Conservation (phyloP, 2,888 invertebrate species). For the Cerastis rubricosa region DNA sequence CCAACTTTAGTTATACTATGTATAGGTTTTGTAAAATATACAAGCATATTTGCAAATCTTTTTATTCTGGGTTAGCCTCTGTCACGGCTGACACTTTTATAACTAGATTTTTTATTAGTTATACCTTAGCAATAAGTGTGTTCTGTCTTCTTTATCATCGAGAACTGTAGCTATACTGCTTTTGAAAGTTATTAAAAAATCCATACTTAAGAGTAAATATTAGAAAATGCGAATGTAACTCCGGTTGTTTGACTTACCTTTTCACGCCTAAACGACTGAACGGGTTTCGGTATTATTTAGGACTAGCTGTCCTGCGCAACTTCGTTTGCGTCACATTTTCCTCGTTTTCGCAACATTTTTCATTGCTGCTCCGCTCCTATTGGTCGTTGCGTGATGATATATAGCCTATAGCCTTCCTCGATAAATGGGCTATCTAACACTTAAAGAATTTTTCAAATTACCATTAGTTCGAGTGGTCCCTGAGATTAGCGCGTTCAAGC, state of each 20-base stretch:
- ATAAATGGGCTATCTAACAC: too few species aligned
- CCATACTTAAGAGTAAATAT: background rate
- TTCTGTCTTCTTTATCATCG: background rate
- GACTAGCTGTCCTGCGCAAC: too few species aligned
- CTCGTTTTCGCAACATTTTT: too few species aligned
- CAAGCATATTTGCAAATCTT: constrained; percentile 4
- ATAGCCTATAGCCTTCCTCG: too few species aligned
- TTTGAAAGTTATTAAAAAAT: background rate
- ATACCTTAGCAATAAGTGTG: background rate
- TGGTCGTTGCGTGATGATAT: too few species aligned
- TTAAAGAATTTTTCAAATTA: too few species aligned
- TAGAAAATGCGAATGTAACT: background rate
- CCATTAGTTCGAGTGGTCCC: too few species aligned
- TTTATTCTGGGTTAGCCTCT: background rate
- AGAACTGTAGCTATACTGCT: background rate
- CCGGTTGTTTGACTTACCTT: background rate
- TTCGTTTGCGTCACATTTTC: too few species aligned
- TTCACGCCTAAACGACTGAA: background rate
- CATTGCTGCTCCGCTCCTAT: too few species aligned
- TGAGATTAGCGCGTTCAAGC: too few species aligned
- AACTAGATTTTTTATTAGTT: constrained; percentile 22
- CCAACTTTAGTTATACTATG: background rate
- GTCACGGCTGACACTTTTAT: background rate
- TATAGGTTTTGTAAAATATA: constrained; percentile 9
- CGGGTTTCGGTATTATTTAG: background rate